Conservation (phyloP, 2,888 invertebrate genomes). For the Sarcophaga variegata region DNA sequence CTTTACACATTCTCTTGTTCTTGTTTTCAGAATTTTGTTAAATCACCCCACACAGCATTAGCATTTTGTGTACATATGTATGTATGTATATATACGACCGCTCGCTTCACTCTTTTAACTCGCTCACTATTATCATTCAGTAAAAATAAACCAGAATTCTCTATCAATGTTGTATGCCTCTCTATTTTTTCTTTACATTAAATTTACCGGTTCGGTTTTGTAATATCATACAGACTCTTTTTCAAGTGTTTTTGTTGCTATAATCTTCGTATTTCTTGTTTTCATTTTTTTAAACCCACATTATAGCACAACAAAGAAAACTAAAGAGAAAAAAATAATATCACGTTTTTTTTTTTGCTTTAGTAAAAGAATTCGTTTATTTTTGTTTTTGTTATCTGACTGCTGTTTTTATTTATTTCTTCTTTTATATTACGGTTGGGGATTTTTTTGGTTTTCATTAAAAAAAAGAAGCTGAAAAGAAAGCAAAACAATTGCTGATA, state of each 20-base stretch:
- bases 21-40: slow-evolving; percentile 42
- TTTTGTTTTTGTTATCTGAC: slow-evolving; percentile 60
- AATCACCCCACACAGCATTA: slow-evolving; percentile 65
- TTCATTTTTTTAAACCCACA: slow-evolving; percentile 36
- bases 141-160: too few species aligned
- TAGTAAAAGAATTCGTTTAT: slow-evolving; percentile 59
- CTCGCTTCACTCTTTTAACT: not conserved
- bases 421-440: not conserved
- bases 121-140: not conserved
- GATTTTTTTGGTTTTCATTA: slow-evolving; percentile 37
- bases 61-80: slow-evolving; percentile 28
- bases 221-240: slow-evolving; percentile 66
- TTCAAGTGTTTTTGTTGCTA: not conserved
- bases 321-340: not conserved
- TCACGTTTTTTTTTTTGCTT: slow-evolving; percentile 20
- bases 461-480: slow-evolving; percentile 15
- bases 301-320: slow-evolving; percentile 11
- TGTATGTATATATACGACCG: too few species aligned
- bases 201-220: slow-evolving; percentile 68
- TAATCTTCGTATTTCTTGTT: too few species aligned
- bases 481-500: slow-evolving; percentile 14
- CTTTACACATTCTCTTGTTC: slow-evolving; percentile 35
- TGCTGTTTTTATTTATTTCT: slow-evolving; percentile 15
- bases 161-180: not conserved
- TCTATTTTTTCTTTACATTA: slow-evolving; percentile 29